These are phyloP conservation scores for Megalops atlanticus DNA, from an alignment of 2,113 vertebrate species.

Conservation along the genomic window DNA sequence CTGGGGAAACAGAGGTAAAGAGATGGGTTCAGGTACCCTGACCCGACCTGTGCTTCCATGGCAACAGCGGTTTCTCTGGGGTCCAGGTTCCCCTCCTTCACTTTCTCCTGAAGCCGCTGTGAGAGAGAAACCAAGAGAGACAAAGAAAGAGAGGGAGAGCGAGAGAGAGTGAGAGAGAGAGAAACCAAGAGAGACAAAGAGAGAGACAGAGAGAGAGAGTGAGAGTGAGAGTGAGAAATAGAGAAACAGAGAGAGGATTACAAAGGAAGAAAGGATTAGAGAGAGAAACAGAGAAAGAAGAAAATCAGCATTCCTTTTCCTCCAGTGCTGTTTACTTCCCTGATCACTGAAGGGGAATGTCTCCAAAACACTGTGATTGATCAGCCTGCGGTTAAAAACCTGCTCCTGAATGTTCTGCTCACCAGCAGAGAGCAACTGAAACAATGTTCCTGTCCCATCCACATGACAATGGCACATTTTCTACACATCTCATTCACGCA, in stretches of 20 bases:
- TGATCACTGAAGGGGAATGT: neutral
- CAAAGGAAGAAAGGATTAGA: neutral
- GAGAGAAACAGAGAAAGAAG: neutral
- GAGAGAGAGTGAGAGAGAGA: neutral
- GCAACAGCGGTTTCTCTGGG: slow-evolving; percentile 77
- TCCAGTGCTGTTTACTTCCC: neutral
- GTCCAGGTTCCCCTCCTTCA: slow-evolving; percentile 81
- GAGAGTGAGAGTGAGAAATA: neutral
- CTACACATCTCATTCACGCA: no score
- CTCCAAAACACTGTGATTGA: no score
- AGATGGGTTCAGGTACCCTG: neutral
- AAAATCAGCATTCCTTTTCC: no score
- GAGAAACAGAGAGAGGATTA: neutral
- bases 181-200: neutral
- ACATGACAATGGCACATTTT: no score
- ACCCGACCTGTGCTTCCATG: slow-evolving; percentile 81
- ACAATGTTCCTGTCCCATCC: no score
- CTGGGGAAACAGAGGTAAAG: neutral
- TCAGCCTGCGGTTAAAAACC: no score
- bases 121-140: neutral
- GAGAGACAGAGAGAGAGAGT: neutral
- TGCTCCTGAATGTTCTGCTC: neutral
- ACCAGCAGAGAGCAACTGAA: no score
- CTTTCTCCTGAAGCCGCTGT: slow-evolving; percentile 77
- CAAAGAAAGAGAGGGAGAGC: neutral